Percentiles rank a stretch among this genome's conserved stretches.
phyloP scores from a whole-genome alignment of 2,797 vertebrate species.

The Aplochiton taeniatus region DNA sequence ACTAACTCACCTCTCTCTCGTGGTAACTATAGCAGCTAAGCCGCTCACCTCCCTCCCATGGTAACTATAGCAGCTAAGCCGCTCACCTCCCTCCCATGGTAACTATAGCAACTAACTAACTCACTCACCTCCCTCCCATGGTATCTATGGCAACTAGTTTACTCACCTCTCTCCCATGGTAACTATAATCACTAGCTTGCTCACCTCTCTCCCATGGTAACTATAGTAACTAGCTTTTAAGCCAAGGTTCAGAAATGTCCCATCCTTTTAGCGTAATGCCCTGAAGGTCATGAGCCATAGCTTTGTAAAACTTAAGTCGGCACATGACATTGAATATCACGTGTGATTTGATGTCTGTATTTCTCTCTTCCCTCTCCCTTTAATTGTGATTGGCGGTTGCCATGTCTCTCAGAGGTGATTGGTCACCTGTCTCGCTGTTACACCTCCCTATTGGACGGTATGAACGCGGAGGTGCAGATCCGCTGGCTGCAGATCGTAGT shows the following conservation, averaged over 20 bases:
- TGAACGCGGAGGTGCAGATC: slow-evolving; percentile 94
- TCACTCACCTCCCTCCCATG: slow-evolving; percentile 83
- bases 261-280: neutral
- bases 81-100: too few relatives aligned
- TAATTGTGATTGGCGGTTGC: slow-evolving; percentile 15
- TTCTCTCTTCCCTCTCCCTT: neutral
- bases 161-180: slow-evolving; percentile 76
- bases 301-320: too few relatives aligned
- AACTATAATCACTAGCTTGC: too few relatives aligned
- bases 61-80: too few relatives aligned
- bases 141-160: slow-evolving; percentile 65
- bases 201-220: slow-evolving; percentile 85
- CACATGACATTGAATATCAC: too few relatives aligned
- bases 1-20: slow-evolving; percentile 80
- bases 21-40: too few relatives aligned
- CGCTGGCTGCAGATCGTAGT: slow-evolving; percentile 95
- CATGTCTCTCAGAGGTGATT: slow-evolving; percentile 81
- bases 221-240: too few relatives aligned
- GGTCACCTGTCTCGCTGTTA: slow-evolving; percentile 84
- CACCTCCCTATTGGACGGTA: slow-evolving; percentile 85
- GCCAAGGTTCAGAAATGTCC: too few relatives aligned
- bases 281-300: neutral
- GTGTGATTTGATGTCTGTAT: too few relatives aligned
- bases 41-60: too few relatives aligned
- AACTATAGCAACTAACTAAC: too few relatives aligned